A percentile compares a stretch with the other conserved stretches of the same genome.
Evolutionary conservation across 2,888 invertebrate species (phyloP).

Genomic region (Cheilosia vulpina): DNA sequence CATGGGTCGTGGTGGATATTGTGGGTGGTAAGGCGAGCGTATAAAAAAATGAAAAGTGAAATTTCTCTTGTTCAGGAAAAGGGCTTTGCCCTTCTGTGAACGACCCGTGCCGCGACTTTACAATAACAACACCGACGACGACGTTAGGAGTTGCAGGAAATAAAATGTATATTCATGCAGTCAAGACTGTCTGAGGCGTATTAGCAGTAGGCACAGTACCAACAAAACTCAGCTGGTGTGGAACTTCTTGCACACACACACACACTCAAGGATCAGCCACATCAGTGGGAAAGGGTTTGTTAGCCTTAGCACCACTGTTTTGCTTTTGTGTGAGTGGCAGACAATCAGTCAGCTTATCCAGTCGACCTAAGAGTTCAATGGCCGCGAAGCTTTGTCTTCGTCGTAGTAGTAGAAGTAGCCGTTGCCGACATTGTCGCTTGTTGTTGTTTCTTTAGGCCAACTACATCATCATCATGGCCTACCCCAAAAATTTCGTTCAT

Average conservation of each 20-base stretch:
- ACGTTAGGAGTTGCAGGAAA: conserved; percentile 32
- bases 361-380: conserved; percentile 67
- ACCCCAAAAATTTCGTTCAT: conserved; percentile 68
- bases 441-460: conserved; percentile 74
- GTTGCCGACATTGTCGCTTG: conserved; percentile 61
- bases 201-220: conserved; percentile 55
- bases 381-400: conserved; percentile 53
- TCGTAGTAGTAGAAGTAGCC: conserved; percentile 49
- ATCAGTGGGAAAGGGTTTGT: conserved; percentile 50
- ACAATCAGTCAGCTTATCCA: conserved; percentile 73
- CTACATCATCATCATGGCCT: conserved; percentile 75
- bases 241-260: conserved; percentile 39
- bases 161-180: conserved; percentile 41
- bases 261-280: conserved; percentile 1
- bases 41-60: conserved; percentile 83
- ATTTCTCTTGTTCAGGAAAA: conserved; percentile 78
- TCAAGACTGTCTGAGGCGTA: conserved; percentile 64
- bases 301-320: conserved; percentile 36
- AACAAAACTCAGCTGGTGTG: conserved; percentile 69
- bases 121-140: conserved; percentile 72
- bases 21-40: conserved; percentile 43
- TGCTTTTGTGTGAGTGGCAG: conserved; percentile 58
- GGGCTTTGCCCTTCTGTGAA: conserved; percentile 75
- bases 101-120: conserved; percentile 75
- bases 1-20: conserved; percentile 8